Conservation (phyloP, 2,888 invertebrate species). For the Oligia fasciuncula region DNA sequence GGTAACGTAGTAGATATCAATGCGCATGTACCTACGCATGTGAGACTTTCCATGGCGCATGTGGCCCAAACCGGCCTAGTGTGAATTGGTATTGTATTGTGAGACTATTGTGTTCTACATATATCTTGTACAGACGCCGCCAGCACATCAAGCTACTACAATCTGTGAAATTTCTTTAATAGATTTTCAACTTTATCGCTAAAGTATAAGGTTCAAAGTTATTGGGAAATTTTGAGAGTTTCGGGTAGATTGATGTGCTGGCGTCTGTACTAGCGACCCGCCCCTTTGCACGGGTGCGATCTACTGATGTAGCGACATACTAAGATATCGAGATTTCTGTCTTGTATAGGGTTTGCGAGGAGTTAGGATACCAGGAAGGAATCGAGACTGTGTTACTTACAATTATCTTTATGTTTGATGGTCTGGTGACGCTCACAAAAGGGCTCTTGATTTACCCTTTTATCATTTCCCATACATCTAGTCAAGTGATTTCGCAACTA, state of each 20-base stretch:
- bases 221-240: too few species aligned
- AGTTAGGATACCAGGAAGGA: not conserved
- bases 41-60: slow-evolving; percentile 50
- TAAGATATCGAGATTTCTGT: too few species aligned
- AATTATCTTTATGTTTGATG: not conserved
- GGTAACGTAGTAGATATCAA: slow-evolving; percentile 47
- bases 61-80: slow-evolving; percentile 41
- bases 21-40: slow-evolving; percentile 31
- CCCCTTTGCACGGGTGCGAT: too few species aligned
- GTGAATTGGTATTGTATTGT: slow-evolving; percentile 48
- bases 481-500: not conserved
- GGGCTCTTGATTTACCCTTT: not conserved
- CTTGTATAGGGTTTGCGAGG: not conserved
- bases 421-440: not conserved
- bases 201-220: too few species aligned
- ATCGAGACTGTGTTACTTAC: not conserved
- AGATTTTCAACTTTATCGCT: too few species aligned
- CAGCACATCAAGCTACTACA: too few species aligned
- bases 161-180: too few species aligned
- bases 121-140: not conserved
- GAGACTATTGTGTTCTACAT: slow-evolving; percentile 51
- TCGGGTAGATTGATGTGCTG: too few species aligned
- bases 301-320: too few species aligned
- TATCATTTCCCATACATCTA: not conserved
- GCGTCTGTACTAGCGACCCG: not conserved